These are phyloP conservation scores for Hemichromis elongatus DNA, from an alignment of 2,113 vertebrate genomes.

Conservation along the genomic window DNA sequence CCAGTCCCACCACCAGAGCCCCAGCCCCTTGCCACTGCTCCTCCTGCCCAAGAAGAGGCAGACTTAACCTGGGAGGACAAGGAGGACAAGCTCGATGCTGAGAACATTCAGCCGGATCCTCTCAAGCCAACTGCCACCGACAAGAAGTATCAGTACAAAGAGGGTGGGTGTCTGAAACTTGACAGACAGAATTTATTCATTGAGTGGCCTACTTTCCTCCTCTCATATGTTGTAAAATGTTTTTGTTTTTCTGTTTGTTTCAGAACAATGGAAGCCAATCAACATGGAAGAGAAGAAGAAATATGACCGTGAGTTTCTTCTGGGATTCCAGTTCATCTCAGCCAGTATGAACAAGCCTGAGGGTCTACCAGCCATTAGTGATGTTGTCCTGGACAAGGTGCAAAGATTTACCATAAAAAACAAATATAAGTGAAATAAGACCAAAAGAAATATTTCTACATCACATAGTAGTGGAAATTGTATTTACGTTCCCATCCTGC, in stretches of 20 bases:
- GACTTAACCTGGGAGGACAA: constrained; percentile 96
- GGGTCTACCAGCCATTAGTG: constrained; percentile 92
- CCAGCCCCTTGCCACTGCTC: constrained; percentile 54
- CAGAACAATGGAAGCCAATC: constrained; percentile 94
- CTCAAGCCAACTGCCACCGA: constrained; percentile 36
- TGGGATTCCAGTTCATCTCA: constrained; percentile 91
- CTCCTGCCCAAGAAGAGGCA: constrained; percentile 74
- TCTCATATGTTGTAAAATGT: not conserved
- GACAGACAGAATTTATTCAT: not conserved
- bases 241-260: constrained; percentile 29
- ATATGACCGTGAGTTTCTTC: constrained; percentile 91
- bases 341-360: constrained; percentile 96
- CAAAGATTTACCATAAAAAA: not conserved
- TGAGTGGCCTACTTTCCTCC: not conserved
- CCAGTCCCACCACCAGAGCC: constrained; percentile 34
- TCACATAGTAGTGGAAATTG: not conserved
- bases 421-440: not conserved
- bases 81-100: constrained; percentile 88
- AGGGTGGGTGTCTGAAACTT: constrained; percentile 74
- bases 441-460: not conserved
- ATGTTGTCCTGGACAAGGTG: constrained; percentile 97
- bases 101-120: constrained; percentile 82
- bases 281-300: constrained; percentile 93
- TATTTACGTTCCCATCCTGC: not conserved
- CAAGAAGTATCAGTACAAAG: constrained; percentile 94